Evolutionary conservation across 2,888 invertebrate species (phyloP).

Genomic region (Agriopis marginaria): DNA sequence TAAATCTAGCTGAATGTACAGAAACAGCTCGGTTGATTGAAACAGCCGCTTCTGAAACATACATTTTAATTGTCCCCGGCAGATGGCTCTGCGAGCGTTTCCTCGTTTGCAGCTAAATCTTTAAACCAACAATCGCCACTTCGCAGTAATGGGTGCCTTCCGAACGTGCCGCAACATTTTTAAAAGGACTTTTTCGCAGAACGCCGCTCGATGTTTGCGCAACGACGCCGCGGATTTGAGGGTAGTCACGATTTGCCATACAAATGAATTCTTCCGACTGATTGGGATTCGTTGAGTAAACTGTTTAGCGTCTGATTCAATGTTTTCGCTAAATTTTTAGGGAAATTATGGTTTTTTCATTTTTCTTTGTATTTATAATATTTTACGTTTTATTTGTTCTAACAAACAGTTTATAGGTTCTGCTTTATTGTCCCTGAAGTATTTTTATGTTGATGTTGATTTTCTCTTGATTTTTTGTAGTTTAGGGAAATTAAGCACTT

Average conservation of each 20-base stretch:
- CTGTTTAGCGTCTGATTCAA: slow-evolving; percentile 70
- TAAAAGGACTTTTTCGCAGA: slow-evolving; percentile 86
- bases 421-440: neutral
- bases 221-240: slow-evolving; percentile 62
- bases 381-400: neutral
- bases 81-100: slow-evolving; percentile 44
- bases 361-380: slow-evolving; percentile 10
- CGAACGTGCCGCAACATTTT: slow-evolving; percentile 86
- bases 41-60: slow-evolving; percentile 35
- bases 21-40: neutral
- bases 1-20: neutral
- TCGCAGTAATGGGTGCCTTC: slow-evolving; percentile 83
- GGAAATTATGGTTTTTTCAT: slow-evolving; percentile 28
- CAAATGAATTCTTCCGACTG: slow-evolving; percentile 79
- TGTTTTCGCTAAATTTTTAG: slow-evolving; percentile 44
- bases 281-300: slow-evolving; percentile 75
- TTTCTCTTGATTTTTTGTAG: no score
- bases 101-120: slow-evolving; percentile 77
- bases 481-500: no score
- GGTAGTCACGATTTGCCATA: slow-evolving; percentile 78
- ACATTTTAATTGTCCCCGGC: slow-evolving; percentile 21
- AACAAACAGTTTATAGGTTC: neutral
- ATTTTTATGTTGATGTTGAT: neutral
- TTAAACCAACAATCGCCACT: slow-evolving; percentile 83
- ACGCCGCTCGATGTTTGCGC: slow-evolving; percentile 74